Conservation (phyloP, 2,113 vertebrate species). For the Nerophis ophidion region DNA sequence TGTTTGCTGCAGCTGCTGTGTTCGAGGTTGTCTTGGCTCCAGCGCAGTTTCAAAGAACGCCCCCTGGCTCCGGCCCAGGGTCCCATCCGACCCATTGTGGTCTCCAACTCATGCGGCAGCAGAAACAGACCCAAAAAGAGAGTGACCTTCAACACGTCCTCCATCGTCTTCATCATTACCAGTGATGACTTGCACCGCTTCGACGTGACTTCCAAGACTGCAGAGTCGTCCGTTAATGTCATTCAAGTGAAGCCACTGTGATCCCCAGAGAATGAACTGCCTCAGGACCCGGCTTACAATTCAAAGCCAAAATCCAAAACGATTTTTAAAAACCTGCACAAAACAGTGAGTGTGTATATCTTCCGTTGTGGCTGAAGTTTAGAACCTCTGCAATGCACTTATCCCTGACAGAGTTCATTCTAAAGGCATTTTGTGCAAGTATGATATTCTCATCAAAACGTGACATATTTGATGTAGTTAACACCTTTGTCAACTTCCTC, state of each 20-base stretch:
- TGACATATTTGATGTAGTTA: not conserved
- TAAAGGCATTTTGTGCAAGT: no score
- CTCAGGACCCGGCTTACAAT: constrained; percentile 23
- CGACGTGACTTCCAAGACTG: constrained; percentile 61
- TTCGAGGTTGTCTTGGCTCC: constrained; percentile 72
- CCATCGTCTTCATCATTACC: constrained; percentile 87
- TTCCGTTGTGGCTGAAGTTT: no score
- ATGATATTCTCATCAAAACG: not conserved
- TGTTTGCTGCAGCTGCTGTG: constrained; percentile 82
- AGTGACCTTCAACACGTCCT: constrained; percentile 89
- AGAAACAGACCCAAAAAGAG: constrained; percentile 82
- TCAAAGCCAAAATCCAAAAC: not conserved
- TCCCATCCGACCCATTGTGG: constrained; percentile 77
- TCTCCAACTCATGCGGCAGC: constrained; percentile 64
- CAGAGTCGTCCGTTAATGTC: constrained; percentile 64
- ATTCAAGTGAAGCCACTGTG: constrained; percentile 84
- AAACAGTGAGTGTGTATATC: no score
- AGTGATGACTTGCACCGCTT: constrained; percentile 74
- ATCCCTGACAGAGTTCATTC: not conserved
- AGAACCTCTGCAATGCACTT: not conserved
- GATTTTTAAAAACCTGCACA: not conserved
- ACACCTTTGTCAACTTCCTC: not conserved
- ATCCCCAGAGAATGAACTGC: constrained; percentile 19
- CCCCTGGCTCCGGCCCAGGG: constrained; percentile 63
- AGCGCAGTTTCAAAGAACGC: constrained; percentile 68